A percentile compares a stretch with the other conserved stretches of the same genome.
Evolutionary conservation across 2,113 vertebrate species (phyloP).

Genomic region (Apodemus speciosus): DNA sequence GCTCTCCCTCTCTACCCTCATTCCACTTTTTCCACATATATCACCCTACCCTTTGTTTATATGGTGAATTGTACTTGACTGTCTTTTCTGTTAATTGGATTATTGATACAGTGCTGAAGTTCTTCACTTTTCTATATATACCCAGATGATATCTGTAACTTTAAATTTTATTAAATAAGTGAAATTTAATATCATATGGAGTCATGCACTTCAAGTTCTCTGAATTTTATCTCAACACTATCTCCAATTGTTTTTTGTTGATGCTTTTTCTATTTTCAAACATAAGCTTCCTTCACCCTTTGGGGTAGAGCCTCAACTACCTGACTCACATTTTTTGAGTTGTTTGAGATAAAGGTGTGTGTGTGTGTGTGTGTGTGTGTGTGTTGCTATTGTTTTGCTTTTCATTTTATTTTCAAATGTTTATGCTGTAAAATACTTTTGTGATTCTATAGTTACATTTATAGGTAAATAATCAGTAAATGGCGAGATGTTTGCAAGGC

Average conservation of each 20-base stretch:
- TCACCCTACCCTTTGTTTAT: background rate
- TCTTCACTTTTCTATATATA: background rate
- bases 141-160: background rate
- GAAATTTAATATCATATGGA: background rate
- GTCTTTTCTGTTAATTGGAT: background rate
- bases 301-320: background rate
- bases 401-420: background rate
- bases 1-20: background rate
- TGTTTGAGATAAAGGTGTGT: background rate
- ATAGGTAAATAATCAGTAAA: background rate
- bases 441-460: background rate
- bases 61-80: background rate
- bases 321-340: background rate
- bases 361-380: background rate
- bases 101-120: slow-evolving; percentile 1
- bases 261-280: background rate
- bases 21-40: background rate
- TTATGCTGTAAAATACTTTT: background rate
- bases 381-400: background rate
- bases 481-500: background rate
- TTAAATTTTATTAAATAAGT: background rate
- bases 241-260: background rate
- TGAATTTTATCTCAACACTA: background rate
- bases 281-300: background rate
- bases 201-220: background rate